Evolutionary conservation across 1,140 invertebrate species (phyloP).

Genomic region (Drosophila repleta): DNA sequence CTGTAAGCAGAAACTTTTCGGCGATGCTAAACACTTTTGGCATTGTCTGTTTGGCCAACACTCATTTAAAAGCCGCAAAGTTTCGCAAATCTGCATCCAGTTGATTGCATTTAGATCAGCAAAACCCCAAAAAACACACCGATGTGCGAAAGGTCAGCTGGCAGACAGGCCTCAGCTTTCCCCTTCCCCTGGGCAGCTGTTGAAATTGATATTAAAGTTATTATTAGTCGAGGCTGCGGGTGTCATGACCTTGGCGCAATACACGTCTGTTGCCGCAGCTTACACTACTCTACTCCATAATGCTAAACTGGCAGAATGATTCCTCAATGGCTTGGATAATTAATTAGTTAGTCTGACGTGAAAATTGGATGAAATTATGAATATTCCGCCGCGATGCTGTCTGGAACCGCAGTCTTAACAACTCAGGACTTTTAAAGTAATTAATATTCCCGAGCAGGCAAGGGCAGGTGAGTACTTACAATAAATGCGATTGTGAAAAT

Average conservation of each 20-base stretch:
- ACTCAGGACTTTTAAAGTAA: neutral
- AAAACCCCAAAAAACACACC: neutral
- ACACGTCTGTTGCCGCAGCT: neutral
- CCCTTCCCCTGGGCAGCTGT: too few species aligned
- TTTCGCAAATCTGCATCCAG: neutral
- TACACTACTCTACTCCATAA: too few species aligned
- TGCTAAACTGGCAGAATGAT: neutral
- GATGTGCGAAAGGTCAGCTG: neutral
- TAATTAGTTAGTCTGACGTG: neutral
- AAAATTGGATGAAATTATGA: neutral
- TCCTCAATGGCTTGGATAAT: neutral
- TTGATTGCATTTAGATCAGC: constrained; percentile 3
- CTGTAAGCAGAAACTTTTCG: constrained; percentile 26
- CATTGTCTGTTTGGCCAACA: neutral
- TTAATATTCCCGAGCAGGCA: neutral
- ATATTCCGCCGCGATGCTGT: neutral
- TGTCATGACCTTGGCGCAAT: neutral
- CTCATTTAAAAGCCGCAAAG: neutral
- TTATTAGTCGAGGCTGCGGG: neutral
- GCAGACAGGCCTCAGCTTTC: neutral
- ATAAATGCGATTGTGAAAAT: neutral
- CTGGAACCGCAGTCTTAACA: neutral
- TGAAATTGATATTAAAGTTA: neutral
- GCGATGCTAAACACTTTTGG: neutral
- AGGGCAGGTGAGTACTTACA: neutral